Percentiles rank a stretch among this genome's conserved stretches.
Evolutionary conservation across 1,140 invertebrate genomes (phyloP).

Genomic region (Andrena cerasifolii): DNA sequence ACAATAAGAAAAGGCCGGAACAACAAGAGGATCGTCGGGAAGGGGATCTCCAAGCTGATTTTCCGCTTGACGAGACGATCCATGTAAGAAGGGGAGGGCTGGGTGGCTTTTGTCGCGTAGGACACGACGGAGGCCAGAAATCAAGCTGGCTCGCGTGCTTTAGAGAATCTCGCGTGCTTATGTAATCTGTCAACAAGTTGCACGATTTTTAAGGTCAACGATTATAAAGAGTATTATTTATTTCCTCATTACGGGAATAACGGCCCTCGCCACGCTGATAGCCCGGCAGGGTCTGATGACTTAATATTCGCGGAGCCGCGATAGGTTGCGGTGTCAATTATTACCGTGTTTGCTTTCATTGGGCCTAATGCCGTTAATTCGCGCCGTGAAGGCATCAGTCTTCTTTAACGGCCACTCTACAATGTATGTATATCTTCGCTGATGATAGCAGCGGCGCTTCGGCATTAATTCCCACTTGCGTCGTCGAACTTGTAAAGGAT

Average conservation of each 20-base stretch:
- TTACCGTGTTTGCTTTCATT: slow-evolving; percentile 46
- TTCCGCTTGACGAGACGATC: slow-evolving; percentile 42
- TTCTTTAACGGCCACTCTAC: not conserved
- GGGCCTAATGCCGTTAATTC: slow-evolving; percentile 39
- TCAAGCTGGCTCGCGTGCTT: not conserved
- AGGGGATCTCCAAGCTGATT: slow-evolving; percentile 41
- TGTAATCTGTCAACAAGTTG: slow-evolving; percentile 16
- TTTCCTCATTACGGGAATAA: not conserved
- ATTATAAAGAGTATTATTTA: slow-evolving; percentile 21
- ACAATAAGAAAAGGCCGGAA: slow-evolving; percentile 56
- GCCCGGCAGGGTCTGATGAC: not conserved
- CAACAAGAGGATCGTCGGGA: slow-evolving; percentile 55
- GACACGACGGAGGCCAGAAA: not conserved
- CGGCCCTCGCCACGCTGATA: not conserved
- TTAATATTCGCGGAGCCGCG: slow-evolving; percentile 21
- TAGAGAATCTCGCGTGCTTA: slow-evolving; percentile 20
- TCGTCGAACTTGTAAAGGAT: not conserved
- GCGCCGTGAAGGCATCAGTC: slow-evolving; percentile 1
- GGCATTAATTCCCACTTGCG: not conserved
- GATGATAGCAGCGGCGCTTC: not conserved
- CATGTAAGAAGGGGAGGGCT: slow-evolving; percentile 50
- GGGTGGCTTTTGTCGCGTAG: too few relatives aligned
- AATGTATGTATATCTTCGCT: not conserved
- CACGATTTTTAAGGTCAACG: slow-evolving; percentile 14
- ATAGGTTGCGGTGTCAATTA: slow-evolving; percentile 36